Percentiles rank a stretch among this genome's conserved stretches.
Conservation (phyloP, 2,797 vertebrate genomes). For the Dermochelys coriacea region DNA sequence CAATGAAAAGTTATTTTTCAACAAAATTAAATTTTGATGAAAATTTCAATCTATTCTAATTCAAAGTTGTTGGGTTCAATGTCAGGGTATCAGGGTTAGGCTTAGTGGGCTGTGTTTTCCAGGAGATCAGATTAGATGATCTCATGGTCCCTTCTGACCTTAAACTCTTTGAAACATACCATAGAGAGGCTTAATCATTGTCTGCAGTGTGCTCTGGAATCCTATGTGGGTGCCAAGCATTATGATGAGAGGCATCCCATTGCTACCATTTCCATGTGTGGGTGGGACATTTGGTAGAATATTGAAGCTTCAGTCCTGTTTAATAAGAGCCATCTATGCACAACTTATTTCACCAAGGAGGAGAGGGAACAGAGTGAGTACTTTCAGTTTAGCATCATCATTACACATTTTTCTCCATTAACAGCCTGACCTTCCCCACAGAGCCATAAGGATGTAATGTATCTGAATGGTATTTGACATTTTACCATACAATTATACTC, state of each 20-base stretch:
- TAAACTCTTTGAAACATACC: background rate
- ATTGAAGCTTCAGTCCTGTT: background rate
- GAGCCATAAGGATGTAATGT: background rate
- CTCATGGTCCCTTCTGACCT: background rate
- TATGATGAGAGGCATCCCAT: background rate
- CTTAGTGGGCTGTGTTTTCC: background rate
- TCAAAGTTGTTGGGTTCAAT: background rate
- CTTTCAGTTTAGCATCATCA: background rate
- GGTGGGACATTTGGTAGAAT: background rate
- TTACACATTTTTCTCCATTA: background rate
- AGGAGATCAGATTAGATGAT: background rate
- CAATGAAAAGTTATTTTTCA: background rate
- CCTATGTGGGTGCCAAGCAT: background rate
- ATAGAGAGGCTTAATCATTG: slow-evolving; percentile 2
- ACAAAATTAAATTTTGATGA: background rate
- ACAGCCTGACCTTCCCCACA: background rate
- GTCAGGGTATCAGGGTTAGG: background rate
- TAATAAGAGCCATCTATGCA: background rate
- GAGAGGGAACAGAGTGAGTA: background rate
- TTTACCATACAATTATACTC: background rate
- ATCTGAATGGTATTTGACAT: background rate
- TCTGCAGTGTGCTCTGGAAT: background rate
- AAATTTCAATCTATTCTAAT: background rate
- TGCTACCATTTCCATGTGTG: slow-evolving; percentile 20
- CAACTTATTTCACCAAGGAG: background rate